Evolutionary conservation across 2,113 vertebrate genomes (phyloP), one percentile per base, ranked within the genome.

Genomic region (Willisornis vidua): DNA sequence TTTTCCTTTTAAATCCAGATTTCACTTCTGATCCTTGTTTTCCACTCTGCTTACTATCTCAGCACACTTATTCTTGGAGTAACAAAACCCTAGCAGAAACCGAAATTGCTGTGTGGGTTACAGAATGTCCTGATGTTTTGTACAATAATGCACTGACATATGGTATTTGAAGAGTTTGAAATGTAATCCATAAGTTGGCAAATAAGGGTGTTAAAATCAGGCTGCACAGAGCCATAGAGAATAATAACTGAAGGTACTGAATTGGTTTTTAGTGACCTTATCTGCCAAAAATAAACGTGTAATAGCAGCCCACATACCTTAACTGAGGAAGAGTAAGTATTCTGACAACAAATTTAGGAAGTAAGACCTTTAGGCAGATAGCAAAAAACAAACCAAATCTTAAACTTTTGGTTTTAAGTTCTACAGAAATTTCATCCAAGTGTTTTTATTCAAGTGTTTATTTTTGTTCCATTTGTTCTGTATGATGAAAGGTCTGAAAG

Each of bases 11-110:
- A 73, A 95, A 89, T 81, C 33, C 29, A 37, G 52, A 93, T 72
- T 49, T 95, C 76, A 90, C 61, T 93, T 93, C 80, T 87, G 90
- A 87, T 79, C 52, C 37, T n/a, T 52, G 68, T 77, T 73, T 89
- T 73, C 75, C 68, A 74, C 51, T 82, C n/a, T 54, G 66, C 22
- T 94, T 78, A 81, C 2, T 84, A 84, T 68, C 58, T 78, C 72
- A 94, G 71, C 26, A 55, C 22, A 72, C 43, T 63, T 94, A 75
- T 90, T 95, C 94, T 65, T 73, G 76, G 85, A 92, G 61, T 48
- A 75, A 89, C 65, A 72, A 93, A 80, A 86, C 48, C 23, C 48
- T n/a, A 81, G 18, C 28, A 94, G 51, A 92, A 90, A 87, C 58
- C 43, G 57, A 68, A 89, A 68, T 43, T 79, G 57, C 88, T 95